These are phyloP conservation scores for Labeo rohita DNA, from an alignment of 2,113 vertebrate genomes.

Conservation along the genomic window DNA sequence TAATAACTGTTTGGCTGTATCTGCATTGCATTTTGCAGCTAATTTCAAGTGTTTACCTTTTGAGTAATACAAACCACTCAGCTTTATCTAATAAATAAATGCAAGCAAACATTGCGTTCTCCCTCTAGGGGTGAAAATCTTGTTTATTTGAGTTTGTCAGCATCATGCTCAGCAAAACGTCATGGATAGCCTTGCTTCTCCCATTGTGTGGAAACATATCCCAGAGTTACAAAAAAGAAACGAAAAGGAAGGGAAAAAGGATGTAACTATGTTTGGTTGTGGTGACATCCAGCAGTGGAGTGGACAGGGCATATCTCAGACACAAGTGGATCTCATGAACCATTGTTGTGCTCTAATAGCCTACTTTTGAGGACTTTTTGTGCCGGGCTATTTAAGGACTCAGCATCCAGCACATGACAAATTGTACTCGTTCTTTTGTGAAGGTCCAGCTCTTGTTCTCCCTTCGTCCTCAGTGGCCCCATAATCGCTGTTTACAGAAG, in stretches of 20 bases:
- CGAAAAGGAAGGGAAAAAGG: neutral
- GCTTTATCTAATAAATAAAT: slow-evolving; percentile 32
- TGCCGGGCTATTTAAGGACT: slow-evolving; percentile 80
- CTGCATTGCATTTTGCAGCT: slow-evolving; percentile 4
- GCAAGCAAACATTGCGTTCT: slow-evolving; percentile 7
- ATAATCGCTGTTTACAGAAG: slow-evolving; percentile 42
- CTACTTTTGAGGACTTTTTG: slow-evolving; percentile 79
- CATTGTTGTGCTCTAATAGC: slow-evolving; percentile 70
- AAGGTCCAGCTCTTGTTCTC: slow-evolving; percentile 74
- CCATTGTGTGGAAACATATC: slow-evolving; percentile 13
- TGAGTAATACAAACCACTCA: slow-evolving; percentile 33
- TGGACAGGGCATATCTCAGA: slow-evolving; percentile 32
- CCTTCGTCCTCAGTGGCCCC: slow-evolving; percentile 30
- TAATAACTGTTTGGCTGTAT: neutral
- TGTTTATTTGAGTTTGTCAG: slow-evolving; percentile 34
- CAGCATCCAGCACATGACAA: slow-evolving; percentile 79
- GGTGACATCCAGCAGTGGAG: slow-evolving; percentile 41
- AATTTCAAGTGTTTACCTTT: slow-evolving; percentile 17
- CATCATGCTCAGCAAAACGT: slow-evolving; percentile 21
- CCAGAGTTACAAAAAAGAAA: slow-evolving; percentile 16
- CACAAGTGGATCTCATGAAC: slow-evolving; percentile 50
- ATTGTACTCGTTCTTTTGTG: slow-evolving; percentile 76
- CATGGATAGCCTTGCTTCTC: slow-evolving; percentile 1
- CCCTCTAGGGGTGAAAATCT: slow-evolving; percentile 16
- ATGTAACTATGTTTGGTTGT: slow-evolving; percentile 37